A percentile compares a stretch with the other conserved stretches of the same genome.
Conservation (phyloP, 1,140 invertebrate species). For the Drosophila sproati region DNA sequence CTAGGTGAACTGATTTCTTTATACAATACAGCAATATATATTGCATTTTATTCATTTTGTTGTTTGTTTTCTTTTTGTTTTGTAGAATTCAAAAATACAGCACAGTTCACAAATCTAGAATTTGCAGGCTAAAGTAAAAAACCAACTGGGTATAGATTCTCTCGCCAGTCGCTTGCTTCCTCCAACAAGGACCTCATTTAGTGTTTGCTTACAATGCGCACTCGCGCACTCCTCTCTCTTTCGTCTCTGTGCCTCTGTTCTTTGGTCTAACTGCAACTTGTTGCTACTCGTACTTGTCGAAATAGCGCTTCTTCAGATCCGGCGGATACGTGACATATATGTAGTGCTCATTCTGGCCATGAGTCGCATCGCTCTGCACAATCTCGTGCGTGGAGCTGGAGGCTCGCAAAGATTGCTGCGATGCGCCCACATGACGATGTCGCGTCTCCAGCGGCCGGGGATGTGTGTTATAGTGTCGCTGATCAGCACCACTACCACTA, state of each 20-base stretch:
- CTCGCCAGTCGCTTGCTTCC: background rate
- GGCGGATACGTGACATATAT: conserved; percentile 94
- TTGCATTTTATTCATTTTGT: conserved; percentile 64
- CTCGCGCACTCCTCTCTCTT: conserved; percentile 6
- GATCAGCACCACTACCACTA: conserved; percentile 26
- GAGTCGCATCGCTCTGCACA: conserved; percentile 74
- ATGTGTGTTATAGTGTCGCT: conserved; percentile 76
- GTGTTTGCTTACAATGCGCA: conserved; percentile 32
- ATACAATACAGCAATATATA: conserved; percentile 71
- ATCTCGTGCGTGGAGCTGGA: conserved; percentile 80
- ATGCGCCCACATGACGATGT: conserved; percentile 76
- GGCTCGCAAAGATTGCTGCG: conserved; percentile 78
- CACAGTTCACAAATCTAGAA: conserved; percentile 82
- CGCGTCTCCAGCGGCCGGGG: conserved; percentile 75
- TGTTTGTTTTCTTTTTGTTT: conserved; percentile 33
- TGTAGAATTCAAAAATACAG: conserved; percentile 76
- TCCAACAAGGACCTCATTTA: conserved; percentile 25
- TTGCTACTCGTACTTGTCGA: conserved; percentile 89
- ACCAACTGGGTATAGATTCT: conserved; percentile 38
- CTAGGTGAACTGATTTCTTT: background rate
- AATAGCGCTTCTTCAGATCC: conserved; percentile 91
- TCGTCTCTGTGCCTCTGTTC: conserved; percentile 25
- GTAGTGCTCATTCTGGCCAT: conserved; percentile 89
- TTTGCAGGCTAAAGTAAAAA: conserved; percentile 74
- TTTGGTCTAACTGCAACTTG: conserved; percentile 12